Evolutionary conservation across 2,113 vertebrate species (phyloP).

Genomic region (Tragelaphus buxtoni): DNA sequence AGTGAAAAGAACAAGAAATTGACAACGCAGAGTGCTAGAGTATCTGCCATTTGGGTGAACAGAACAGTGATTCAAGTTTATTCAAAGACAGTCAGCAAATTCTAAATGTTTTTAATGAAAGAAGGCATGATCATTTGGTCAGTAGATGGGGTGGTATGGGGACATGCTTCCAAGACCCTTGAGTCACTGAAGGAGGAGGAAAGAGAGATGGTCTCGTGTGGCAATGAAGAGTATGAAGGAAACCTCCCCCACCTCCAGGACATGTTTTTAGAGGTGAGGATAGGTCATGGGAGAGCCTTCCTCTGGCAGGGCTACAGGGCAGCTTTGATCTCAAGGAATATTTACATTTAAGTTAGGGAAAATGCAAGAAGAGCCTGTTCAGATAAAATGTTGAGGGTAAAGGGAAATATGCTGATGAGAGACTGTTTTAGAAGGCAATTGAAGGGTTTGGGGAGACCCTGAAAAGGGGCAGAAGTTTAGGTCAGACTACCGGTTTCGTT

Average conservation of each 20-base stretch:
- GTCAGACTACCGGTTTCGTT: background rate
- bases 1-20: background rate
- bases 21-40: background rate
- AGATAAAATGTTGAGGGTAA: background rate
- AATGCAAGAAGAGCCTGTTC: background rate
- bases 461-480: background rate
- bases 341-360: background rate
- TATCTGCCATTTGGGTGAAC: background rate
- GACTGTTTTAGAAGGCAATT: background rate
- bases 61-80: background rate
- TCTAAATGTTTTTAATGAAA: background rate
- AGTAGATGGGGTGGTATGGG: background rate
- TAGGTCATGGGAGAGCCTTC: accelerated
- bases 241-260: background rate
- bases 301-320: background rate
- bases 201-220: background rate
- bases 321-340: background rate
- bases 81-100: background rate
- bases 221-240: background rate
- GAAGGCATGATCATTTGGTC: background rate
- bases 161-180: background rate
- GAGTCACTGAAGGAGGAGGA: background rate
- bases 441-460: background rate
- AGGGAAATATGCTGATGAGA: background rate
- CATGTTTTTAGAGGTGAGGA: background rate